Percentiles rank a stretch among this genome's conserved stretches.
Evolutionary conservation across 2,113 vertebrate genomes (phyloP).

Genomic region (Esox niger): DNA sequence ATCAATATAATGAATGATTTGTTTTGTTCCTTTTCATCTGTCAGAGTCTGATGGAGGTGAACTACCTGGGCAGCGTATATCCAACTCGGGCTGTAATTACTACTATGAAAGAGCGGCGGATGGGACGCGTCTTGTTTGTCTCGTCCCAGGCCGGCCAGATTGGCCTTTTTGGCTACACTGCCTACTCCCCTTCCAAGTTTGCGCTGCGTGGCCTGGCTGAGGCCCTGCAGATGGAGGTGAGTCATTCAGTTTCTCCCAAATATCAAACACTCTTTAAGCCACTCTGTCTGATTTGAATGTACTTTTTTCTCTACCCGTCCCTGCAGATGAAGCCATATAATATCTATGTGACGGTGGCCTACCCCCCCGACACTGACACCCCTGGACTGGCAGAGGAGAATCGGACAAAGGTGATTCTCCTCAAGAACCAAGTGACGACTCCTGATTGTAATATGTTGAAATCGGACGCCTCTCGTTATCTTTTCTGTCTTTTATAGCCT

Average conservation of each 20-base stretch:
- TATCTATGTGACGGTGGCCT: conserved; percentile 92
- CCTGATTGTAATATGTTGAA: not conserved
- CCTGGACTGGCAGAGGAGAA: conserved; percentile 90
- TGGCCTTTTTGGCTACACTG: conserved; percentile 90
- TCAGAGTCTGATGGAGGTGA: conserved; percentile 92
- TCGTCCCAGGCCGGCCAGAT: conserved; percentile 94
- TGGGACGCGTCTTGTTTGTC: conserved; percentile 93
- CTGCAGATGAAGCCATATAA: conserved; percentile 95
- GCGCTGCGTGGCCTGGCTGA: conserved; percentile 92
- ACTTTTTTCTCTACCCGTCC: not conserved
- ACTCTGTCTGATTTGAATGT: not conserved
- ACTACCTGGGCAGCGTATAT: conserved; percentile 96
- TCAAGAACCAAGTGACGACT: not conserved
- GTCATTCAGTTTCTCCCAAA: not conserved
- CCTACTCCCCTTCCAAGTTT: conserved; percentile 95
- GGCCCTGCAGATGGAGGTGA: conserved; percentile 97
- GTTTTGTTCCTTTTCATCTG: not conserved
- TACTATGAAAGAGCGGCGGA: conserved; percentile 94
- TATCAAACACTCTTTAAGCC: not conserved
- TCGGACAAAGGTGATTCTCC: conserved; percentile 82
- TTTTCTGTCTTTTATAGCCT: conserved; percentile 68
- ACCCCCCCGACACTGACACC: conserved; percentile 96
- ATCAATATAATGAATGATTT: too few relatives aligned
- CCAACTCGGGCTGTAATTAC: conserved; percentile 88
- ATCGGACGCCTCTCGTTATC: not conserved